Evolutionary conservation across 2,888 invertebrate species (phyloP).

Genomic region (Darwinula stevensoni): DNA sequence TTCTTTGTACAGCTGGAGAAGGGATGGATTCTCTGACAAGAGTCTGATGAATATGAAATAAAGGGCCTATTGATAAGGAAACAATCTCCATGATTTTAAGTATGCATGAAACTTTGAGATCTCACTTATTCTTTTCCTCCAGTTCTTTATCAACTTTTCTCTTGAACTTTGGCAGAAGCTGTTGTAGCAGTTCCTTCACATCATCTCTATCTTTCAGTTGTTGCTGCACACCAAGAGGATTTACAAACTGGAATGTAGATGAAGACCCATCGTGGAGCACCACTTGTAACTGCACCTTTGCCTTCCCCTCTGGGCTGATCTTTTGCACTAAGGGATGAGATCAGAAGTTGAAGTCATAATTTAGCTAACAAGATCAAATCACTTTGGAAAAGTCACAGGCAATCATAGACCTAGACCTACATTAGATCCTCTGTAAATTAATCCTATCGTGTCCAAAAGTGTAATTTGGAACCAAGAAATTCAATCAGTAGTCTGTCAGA

Average conservation of each 20-base stretch:
- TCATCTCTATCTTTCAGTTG: conserved; percentile 71
- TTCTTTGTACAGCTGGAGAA: conserved; percentile 83
- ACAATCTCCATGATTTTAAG: no score
- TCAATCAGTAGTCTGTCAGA: no score
- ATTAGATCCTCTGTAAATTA: no score
- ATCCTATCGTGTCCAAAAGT: no score
- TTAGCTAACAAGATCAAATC: no score
- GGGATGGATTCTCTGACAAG: conserved; percentile 57
- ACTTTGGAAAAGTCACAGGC: no score
- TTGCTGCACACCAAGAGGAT: conserved; percentile 44
- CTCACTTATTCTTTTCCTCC: conserved; percentile 50
- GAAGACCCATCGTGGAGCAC: conserved; percentile 75
- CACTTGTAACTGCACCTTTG: conserved; percentile 90
- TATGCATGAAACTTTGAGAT: no score
- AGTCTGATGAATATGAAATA: conserved; percentile 24
- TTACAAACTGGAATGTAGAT: conserved; percentile 90
- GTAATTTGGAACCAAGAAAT: no score
- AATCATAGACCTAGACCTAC: no score
- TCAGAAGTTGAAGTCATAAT: no score
- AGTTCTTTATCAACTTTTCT: conserved; percentile 65
- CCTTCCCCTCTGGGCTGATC: conserved; percentile 76
- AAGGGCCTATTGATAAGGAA: no score
- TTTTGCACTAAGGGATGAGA: conserved; percentile 85
- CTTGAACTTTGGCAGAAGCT: conserved; percentile 72
- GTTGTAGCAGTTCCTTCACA: conserved; percentile 68